Evolutionary conservation across 2,888 invertebrate species (phyloP).

Genomic region (Leistus spinibarbis): DNA sequence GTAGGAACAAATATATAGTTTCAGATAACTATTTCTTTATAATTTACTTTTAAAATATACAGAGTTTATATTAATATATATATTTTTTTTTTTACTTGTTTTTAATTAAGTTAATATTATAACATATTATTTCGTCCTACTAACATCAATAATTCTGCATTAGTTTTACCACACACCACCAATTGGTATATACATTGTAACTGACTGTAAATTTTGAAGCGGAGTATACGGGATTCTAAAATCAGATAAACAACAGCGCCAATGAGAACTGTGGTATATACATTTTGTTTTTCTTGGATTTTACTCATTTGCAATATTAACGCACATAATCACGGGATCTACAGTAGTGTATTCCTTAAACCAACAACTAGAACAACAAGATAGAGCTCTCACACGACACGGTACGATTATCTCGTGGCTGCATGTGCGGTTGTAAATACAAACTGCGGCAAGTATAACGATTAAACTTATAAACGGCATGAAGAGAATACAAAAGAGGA

Average conservation of each 20-base stretch:
- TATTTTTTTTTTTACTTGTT: too few relatives aligned
- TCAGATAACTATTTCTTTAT: too few relatives aligned
- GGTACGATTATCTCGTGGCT: constrained; percentile 20
- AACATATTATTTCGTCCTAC: too few relatives aligned
- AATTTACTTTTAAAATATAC: too few relatives aligned
- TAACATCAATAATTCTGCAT: too few relatives aligned
- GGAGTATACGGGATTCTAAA: neutral
- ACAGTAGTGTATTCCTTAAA: neutral
- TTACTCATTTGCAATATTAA: neutral
- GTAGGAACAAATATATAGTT: too few relatives aligned
- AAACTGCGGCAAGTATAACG: constrained; percentile 18
- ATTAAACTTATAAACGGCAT: constrained; percentile 30
- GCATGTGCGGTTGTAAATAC: constrained; percentile 20
- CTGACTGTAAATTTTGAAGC: too few relatives aligned
- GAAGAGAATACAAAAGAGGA: constrained; percentile 29
- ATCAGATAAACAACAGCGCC: neutral
- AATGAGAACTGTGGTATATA: neutral
- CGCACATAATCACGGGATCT: neutral
- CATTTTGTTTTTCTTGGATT: neutral
- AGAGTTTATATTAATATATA: too few relatives aligned
- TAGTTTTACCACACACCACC: too few relatives aligned
- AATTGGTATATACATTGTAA: too few relatives aligned
- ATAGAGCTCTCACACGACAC: neutral
- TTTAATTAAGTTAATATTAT: too few relatives aligned
- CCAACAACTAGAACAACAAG: neutral